phyloP scores from a whole-genome alignment of 2,888 invertebrate species.

The Myopa tessellatipennis region DNA sequence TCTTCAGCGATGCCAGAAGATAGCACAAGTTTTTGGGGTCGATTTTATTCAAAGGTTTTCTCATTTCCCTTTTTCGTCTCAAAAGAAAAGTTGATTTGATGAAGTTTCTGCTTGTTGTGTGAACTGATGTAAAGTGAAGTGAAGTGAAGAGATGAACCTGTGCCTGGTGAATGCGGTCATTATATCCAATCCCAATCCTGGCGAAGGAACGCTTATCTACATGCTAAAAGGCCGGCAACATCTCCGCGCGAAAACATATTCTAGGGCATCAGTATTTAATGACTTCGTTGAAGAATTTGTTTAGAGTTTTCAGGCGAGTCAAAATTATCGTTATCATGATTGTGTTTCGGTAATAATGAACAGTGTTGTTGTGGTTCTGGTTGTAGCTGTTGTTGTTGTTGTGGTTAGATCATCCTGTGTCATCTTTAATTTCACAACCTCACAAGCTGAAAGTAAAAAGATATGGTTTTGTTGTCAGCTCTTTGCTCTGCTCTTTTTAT shows the following conservation, averaged over 20 bases:
- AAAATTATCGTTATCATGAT: too few species aligned
- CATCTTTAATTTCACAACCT: too few species aligned
- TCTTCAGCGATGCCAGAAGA: conserved; percentile 16
- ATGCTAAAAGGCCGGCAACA: too few species aligned
- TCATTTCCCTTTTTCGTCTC: conserved; percentile 1
- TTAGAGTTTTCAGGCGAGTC: too few species aligned
- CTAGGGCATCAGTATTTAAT: background rate
- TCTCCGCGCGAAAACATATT: too few species aligned
- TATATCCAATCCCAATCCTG: conserved; percentile 1
- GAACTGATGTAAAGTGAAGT: background rate
- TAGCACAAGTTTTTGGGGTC: conserved; percentile 28
- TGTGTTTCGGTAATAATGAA: too few species aligned
- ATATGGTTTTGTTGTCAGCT: too few species aligned
- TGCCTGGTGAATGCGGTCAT: conserved; percentile 13
- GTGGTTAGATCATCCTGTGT: too few species aligned
- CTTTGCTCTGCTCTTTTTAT: too few species aligned
- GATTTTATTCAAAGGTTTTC: conserved; percentile 13
- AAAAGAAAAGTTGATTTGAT: conserved; percentile 31
- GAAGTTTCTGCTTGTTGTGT: conserved; percentile 20
- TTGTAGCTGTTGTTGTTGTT: too few species aligned
- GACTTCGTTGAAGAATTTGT: background rate
- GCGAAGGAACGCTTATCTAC: background rate
- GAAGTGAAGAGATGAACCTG: background rate
- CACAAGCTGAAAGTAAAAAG: too few species aligned
- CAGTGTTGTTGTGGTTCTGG: too few species aligned